Base-by-base conservation (phyloP, 2,113 vertebrate species). In the Sphyrna mokarran region DNA sequence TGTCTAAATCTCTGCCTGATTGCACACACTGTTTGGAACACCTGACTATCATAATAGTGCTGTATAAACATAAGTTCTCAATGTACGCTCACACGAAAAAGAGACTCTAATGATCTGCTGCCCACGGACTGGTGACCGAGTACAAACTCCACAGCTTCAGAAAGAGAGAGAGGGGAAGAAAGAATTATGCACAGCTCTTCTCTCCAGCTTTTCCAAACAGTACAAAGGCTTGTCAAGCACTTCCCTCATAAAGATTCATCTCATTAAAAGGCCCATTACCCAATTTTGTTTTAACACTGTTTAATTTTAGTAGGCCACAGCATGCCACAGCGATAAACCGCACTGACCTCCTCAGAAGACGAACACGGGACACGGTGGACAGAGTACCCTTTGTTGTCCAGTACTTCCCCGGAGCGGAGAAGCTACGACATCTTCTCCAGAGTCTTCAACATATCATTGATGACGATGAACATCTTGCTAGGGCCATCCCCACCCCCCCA, bases 151-250 rank as follows among this genome's bases (percentile, higher is more conserved):
- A 29, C 90, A 94, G 61, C 63, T 23, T 68, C 63, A 40, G 61
- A 4, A 66, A 66, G n/a, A 6, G 61, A 37, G 33, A 68, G 18
- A 13, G n/a, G 22, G 61, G 13, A 13, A 1, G 61, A 63, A 90
- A 90, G 87, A 54, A 66, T 94, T 68, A 63, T 10, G 20, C n/a
- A 22, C 33, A 68, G 48, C 61, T 26, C 58, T 3, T 66, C 58
- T 66, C 63, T 22, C 90, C 33, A 18, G 11, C 58, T 63, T 94
- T 22, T 94, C 66, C 86, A 48, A 10, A 11, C 43, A 54, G 86
- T 26, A 89, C 48, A 89, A 89, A 89, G 86, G 48, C 48, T 68
- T 94, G 61, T 40, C 58, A 94, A 94, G 68, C n/a, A 94, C 63
- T 18, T 66, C 63, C 86, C 33, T 94, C 29, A 68, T 68, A 68